Evolutionary conservation across 2,888 invertebrate species (phyloP).

Genomic region (Parelbella ahira): DNA sequence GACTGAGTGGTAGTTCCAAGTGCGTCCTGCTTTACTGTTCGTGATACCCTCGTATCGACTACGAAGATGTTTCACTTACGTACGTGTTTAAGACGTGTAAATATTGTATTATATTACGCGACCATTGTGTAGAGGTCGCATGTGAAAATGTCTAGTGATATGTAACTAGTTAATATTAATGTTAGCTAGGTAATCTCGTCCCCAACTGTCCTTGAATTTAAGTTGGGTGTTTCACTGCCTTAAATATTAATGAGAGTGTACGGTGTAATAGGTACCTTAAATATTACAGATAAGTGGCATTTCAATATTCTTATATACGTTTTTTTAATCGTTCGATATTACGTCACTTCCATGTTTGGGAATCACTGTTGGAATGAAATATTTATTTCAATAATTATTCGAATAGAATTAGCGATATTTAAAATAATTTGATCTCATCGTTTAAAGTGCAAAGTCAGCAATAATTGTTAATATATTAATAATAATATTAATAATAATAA

Average conservation of each 20-base stretch:
- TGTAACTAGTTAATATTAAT: constrained; percentile 71
- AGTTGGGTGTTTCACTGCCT: constrained; percentile 81
- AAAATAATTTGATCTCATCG: constrained; percentile 16
- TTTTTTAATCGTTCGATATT: constrained; percentile 49
- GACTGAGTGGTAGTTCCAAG: constrained; percentile 62
- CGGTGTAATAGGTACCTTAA: constrained; percentile 71
- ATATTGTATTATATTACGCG: constrained; percentile 77
- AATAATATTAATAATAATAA: constrained; percentile 10
- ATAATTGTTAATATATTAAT: constrained; percentile 22
- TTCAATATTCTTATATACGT: constrained; percentile 42
- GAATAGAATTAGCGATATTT: constrained; percentile 11
- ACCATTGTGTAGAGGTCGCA: constrained; percentile 70
- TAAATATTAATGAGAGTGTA: constrained; percentile 69
- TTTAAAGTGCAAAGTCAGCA: constrained; percentile 23
- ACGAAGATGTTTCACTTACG: constrained; percentile 52
- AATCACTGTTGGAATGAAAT: constrained; percentile 12
- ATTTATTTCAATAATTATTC: constrained; percentile 16
- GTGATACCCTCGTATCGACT: constrained; percentile 49
- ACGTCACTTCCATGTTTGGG: constrained; percentile 34
- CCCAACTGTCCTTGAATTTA: constrained; percentile 78
- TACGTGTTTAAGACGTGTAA: constrained; percentile 74
- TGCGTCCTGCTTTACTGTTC: constrained; percentile 65
- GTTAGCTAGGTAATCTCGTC: constrained; percentile 80
- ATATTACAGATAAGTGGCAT: constrained; percentile 72
- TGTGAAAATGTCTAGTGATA: constrained; percentile 78